Percentiles rank a stretch among this genome's conserved stretches.
Conservation (phyloP, 2,888 invertebrate genomes). For the Meloe dianella region DNA sequence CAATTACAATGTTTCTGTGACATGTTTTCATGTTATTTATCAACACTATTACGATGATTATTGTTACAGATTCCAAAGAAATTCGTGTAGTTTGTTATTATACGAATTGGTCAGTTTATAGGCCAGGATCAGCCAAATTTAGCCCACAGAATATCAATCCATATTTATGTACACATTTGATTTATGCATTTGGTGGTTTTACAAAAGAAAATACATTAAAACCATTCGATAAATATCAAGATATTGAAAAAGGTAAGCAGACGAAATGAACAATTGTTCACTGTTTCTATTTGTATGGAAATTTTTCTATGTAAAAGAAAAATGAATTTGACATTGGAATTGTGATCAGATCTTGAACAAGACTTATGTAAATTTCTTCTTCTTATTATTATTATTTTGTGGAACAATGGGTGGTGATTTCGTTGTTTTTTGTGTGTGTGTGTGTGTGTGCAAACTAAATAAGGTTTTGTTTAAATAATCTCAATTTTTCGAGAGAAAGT, state of each 20-base stretch:
- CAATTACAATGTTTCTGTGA: conserved; percentile 4
- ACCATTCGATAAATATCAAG: conserved; percentile 94
- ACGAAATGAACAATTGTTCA: not conserved
- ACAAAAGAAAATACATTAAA: conserved; percentile 90
- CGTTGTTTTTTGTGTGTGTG: too few species aligned
- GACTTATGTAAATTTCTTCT: not conserved
- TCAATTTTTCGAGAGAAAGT: conserved; percentile 6
- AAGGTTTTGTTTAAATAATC: not conserved
- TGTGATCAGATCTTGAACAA: not conserved
- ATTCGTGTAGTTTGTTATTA: conserved; percentile 89
- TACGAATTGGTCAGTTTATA: conserved; percentile 92
- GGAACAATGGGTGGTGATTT: conserved; percentile 1
- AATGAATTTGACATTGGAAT: not conserved
- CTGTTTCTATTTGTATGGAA: not conserved
- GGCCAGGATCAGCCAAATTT: conserved; percentile 89
- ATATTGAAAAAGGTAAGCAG: conserved; percentile 86
- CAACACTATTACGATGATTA: conserved; percentile 24
- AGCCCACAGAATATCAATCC: conserved; percentile 95
- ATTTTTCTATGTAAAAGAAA: not conserved
- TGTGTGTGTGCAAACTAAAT: not conserved
- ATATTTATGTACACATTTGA: conserved; percentile 89
- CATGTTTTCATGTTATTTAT: conserved; percentile 4
- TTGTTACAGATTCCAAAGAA: conserved; percentile 62
- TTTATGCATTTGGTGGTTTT: conserved; percentile 92
- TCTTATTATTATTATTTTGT: not conserved